Evolutionary conservation across 2,888 invertebrate genomes (phyloP).

Genomic region (Mimumesa dahlbomi): DNA sequence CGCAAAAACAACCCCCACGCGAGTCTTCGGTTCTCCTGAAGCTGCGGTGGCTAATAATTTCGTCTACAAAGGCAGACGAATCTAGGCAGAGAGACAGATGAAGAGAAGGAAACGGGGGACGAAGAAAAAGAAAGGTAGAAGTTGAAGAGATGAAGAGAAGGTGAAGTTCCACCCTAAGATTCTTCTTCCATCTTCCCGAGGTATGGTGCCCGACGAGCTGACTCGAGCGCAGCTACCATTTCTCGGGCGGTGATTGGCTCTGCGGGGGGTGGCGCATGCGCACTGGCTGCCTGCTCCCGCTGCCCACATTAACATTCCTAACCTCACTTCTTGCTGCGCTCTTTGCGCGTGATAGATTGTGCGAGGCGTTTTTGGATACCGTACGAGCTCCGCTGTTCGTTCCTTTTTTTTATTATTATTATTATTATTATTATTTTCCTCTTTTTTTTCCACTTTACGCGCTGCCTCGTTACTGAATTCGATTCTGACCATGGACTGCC

Average conservation of each 20-base stretch:
- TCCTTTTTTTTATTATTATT: too few species aligned
- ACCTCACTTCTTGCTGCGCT: conserved; percentile 69
- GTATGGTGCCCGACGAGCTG: conserved; percentile 66
- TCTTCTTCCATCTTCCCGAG: conserved; percentile 64
- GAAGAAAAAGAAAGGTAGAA: conserved; percentile 11
- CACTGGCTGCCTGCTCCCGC: conserved; percentile 66
- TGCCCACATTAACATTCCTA: conserved; percentile 79
- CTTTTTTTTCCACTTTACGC: conserved; percentile 39
- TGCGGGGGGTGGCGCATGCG: conserved; percentile 78
- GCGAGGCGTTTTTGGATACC: conserved; percentile 66
- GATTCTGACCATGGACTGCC: conserved; percentile 7
- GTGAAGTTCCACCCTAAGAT: conserved; percentile 52
- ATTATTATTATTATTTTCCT: too few species aligned
- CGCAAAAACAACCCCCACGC: too few species aligned
- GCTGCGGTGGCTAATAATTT: too few species aligned
- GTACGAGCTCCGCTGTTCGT: conserved; percentile 32
- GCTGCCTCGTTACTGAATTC: conserved; percentile 53
- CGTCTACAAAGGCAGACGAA: too few species aligned
- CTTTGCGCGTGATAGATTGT: conserved; percentile 74
- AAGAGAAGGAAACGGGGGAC: conserved; percentile 31
- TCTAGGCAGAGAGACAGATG: conserved; percentile 8
- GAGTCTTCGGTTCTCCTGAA: conserved; percentile 7
- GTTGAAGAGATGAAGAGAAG: conserved; percentile 13
- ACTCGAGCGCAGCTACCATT: conserved; percentile 78
- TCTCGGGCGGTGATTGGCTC: conserved; percentile 80